phyloP scores from a whole-genome alignment of 2,797 vertebrate species.

The Buceros bicornis region DNA sequence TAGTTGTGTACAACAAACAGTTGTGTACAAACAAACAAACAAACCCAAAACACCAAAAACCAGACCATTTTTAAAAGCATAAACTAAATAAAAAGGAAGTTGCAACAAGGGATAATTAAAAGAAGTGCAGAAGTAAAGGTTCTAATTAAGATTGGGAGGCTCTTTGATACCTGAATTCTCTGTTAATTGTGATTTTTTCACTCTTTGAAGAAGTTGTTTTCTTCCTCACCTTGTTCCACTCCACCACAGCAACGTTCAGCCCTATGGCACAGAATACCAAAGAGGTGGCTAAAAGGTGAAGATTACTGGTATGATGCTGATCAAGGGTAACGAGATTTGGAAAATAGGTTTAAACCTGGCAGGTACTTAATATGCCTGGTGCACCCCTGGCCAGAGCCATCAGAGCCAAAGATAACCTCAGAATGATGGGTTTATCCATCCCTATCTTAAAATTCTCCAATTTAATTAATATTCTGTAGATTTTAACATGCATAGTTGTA shows the following conservation, averaged over 20 bases:
- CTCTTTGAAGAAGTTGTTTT: background rate
- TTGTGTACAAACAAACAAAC: background rate
- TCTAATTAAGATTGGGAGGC: background rate
- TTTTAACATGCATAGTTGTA: background rate
- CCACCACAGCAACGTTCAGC: background rate
- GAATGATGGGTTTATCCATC: background rate
- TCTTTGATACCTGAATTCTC: background rate
- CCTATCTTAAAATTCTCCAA: background rate
- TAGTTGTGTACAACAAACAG: background rate
- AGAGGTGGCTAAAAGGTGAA: background rate
- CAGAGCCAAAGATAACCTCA: background rate
- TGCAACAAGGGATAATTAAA: background rate
- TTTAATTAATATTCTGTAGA: background rate
- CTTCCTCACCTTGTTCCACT: background rate
- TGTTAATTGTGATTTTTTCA: background rate
- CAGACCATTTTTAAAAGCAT: background rate
- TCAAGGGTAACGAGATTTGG: background rate
- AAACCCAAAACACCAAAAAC: fast-evolving
- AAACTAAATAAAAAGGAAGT: background rate
- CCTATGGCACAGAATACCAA: background rate
- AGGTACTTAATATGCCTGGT: background rate
- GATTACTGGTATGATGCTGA: background rate
- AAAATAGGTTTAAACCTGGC: background rate
- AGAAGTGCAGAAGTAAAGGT: background rate
- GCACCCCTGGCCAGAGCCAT: background rate